These are phyloP conservation scores for Istiophorus platypterus DNA, from an alignment of 2,113 vertebrate genomes.

Conservation along the genomic window DNA sequence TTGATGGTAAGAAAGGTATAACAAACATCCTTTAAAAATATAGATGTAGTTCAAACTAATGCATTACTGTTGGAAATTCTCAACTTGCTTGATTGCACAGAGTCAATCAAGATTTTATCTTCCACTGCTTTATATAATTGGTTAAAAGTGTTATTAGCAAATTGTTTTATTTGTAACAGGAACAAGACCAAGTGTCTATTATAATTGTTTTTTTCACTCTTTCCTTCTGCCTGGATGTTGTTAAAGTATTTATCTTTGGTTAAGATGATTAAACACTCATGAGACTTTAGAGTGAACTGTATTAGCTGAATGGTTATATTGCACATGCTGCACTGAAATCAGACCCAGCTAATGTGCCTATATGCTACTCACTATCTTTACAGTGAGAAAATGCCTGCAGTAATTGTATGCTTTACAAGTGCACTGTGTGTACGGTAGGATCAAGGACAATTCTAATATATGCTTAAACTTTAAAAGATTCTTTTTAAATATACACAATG, in stretches of 20 bases:
- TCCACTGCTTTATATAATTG: neutral
- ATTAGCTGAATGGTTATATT: neutral
- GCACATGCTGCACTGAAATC: neutral
- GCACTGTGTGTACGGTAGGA: neutral
- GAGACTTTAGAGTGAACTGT: neutral
- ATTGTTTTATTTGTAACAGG: neutral
- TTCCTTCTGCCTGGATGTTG: neutral
- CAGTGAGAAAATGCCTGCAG: neutral
- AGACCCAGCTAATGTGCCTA: neutral
- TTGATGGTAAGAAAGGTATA: neutral
- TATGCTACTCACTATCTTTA: neutral
- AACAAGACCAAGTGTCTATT: neutral
- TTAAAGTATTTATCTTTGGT: neutral
- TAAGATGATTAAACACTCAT: neutral
- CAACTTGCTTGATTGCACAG: neutral
- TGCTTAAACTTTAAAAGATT: neutral
- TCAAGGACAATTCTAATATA: neutral
- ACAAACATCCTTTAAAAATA: neutral
- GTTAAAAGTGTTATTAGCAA: neutral
- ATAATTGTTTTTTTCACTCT: slow-evolving; percentile 1
- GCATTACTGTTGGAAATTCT: neutral
- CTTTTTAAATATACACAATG: neutral
- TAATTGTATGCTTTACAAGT: slow-evolving; percentile 2
- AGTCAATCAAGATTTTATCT: neutral
- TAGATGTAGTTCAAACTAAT: neutral